Base-by-base conservation (phyloP, 1,140 invertebrate genomes). In the Drosophila nikananu region DNA sequence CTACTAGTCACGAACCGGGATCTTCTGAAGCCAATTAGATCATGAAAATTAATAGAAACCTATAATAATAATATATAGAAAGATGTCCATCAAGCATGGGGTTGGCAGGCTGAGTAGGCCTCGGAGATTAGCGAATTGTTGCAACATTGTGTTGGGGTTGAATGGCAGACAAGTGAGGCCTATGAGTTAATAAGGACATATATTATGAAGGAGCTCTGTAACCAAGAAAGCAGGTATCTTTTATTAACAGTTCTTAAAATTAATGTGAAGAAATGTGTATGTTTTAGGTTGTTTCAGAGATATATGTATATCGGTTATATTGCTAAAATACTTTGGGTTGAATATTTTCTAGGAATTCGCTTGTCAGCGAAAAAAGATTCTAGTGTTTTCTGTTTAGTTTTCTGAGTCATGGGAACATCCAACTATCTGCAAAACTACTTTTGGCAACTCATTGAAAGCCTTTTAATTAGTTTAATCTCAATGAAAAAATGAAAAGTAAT, bases 21-120 rank as follows among this genome's bases (percentile, higher is more conserved):
- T 17, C 51, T 73, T 61, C 70, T 73, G 13, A 60, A 42, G 27
- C n/a, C 35, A 44, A 77, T 77, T 77, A 77, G 73, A 77, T 77
- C 63, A 68, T 77, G 63, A 30, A 60, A 77, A 55, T 23, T 13
- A 62, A 54, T 60, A 71, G 39, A 68, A 68, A 41, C 17, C 19
- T 42, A 15, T 32, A 42, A 10, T 32, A 42, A 44, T 42, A 52
- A 23, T 19, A 27, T 64, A 39, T 37, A 25, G 19, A 39, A 35
- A 21, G 32, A 30, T 51, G n/a, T 48, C 32, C 15, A 19, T 32
- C 39, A 39, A 64, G 6, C n/a, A 21, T 17, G 44, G n/a, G 39
- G 13, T 48, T 62, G n/a, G 35, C 41, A 51, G 23, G 41, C n/a
- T 25, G 15, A 35, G 35, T 67, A 70, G 66, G 64, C 59, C 59